A percentile compares a stretch with the other conserved stretches of the same genome.
Conservation (phyloP, 1,140 invertebrate genomes). For the Stratiolaelaps scimitus region DNA sequence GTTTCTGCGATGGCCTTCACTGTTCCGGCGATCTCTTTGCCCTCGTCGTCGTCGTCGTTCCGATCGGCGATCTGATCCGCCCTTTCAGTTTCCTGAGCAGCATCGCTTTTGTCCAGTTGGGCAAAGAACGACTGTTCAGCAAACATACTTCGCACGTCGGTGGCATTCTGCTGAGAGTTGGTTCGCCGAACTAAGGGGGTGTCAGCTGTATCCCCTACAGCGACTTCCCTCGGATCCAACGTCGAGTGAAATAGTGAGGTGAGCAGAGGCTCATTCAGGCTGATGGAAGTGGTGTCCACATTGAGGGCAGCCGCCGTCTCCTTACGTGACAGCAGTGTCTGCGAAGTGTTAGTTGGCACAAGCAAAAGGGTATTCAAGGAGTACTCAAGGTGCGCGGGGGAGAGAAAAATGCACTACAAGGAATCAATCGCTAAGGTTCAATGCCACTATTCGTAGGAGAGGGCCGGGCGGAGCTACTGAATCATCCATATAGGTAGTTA, state of each 20-base stretch:
- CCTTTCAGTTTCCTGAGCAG: no score
- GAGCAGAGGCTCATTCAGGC: constrained; percentile 1
- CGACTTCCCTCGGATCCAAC: neutral
- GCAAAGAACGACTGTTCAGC: constrained; percentile 23
- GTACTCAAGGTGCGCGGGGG: no score
- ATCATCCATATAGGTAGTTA: no score
- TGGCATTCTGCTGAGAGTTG: neutral
- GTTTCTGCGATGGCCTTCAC: neutral
- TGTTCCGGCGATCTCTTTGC: neutral
- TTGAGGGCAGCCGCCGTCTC: constrained; percentile 7
- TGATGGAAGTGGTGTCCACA: neutral
- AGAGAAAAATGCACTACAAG: no score
- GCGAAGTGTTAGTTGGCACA: neutral
- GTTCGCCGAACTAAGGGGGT: neutral
- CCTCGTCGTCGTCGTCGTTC: no score
- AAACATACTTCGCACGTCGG: constrained; percentile 20
- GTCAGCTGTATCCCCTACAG: no score
- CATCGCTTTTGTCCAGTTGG: constrained; percentile 2
- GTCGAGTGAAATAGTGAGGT: constrained; percentile 2
- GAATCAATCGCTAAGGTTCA: no score
- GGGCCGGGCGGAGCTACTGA: no score
- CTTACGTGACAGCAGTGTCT: constrained; percentile 20
- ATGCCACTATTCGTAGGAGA: no score
- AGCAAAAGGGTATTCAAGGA: no score
- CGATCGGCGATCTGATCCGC: no score